These are phyloP conservation scores for Pantelozetes paolii DNA, from an alignment of 2,888 invertebrate species.

Conservation along the genomic window DNA sequence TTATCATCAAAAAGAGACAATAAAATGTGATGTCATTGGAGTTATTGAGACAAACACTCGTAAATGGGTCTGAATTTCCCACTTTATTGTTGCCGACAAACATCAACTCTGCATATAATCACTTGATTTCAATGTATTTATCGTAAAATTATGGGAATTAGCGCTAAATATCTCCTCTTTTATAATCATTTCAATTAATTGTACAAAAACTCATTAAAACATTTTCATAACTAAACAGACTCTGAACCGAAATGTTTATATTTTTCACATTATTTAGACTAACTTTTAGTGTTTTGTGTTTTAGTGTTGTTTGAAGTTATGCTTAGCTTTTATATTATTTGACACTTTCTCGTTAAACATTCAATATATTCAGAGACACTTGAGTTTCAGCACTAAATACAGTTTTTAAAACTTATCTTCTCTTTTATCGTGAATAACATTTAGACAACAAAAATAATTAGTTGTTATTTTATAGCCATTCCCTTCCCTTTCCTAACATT, in stretches of 20 bases:
- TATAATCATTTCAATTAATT: too few relatives aligned
- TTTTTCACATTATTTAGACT: too few relatives aligned
- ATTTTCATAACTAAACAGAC: too few relatives aligned
- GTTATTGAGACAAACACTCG: neutral
- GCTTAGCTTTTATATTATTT: neutral
- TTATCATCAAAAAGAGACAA: constrained; percentile 3
- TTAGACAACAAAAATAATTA: too few relatives aligned
- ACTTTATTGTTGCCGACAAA: neutral
- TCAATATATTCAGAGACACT: constrained; percentile 10
- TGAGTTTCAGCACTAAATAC: neutral
- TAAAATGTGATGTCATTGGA: constrained; percentile 13
- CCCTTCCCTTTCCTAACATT: neutral
- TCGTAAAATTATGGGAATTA: too few relatives aligned
- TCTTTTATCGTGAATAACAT: neutral
- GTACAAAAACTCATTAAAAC: too few relatives aligned
- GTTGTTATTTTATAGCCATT: constrained; percentile 6
- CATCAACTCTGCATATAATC: neutral
- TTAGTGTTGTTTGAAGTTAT: neutral
- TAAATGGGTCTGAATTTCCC: constrained; percentile 13
- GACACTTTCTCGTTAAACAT: neutral
- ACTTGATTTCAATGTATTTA: neutral
- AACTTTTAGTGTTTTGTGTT: neutral
- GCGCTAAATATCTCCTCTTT: too few relatives aligned
- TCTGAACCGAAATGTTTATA: too few relatives aligned
- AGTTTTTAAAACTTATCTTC: neutral